Conservation (phyloP, 2,797 vertebrate genomes). For the Percopsis omiscomaycus region DNA sequence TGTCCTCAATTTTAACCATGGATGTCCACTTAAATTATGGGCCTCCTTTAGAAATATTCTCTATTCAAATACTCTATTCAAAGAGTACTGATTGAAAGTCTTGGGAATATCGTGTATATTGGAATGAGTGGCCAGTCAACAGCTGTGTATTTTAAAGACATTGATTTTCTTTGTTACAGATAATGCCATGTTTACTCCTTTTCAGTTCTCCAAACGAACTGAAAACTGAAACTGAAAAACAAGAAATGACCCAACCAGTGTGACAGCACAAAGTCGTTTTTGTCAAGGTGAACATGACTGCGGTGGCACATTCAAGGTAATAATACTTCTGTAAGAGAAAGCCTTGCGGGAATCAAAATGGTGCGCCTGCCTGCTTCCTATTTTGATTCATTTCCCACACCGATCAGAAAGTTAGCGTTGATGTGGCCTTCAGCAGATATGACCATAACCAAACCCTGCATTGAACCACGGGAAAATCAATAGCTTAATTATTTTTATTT, state of each 20-base stretch:
- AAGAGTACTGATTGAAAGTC: too few relatives aligned
- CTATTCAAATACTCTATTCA: too few relatives aligned
- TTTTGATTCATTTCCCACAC: slow-evolving; percentile 48
- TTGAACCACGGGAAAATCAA: slow-evolving; percentile 56
- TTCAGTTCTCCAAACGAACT: too few relatives aligned
- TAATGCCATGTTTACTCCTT: not conserved
- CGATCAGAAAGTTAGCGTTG: slow-evolving; percentile 29
- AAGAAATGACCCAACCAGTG: slow-evolving; percentile 8
- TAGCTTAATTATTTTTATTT: slow-evolving; percentile 25
- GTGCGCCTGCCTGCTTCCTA: slow-evolving; percentile 14
- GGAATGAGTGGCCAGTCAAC: too few relatives aligned
- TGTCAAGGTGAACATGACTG: not conserved
- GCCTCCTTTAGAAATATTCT: too few relatives aligned
- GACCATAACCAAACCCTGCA: slow-evolving; percentile 10
- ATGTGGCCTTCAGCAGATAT: slow-evolving; percentile 53
- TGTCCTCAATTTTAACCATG: too few relatives aligned
- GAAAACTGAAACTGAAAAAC: not conserved
- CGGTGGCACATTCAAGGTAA: slow-evolving; percentile 31
- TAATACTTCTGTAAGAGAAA: slow-evolving; percentile 3
- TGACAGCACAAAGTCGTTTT: not conserved
- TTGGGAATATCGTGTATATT: too few relatives aligned
- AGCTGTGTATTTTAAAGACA: too few relatives aligned
- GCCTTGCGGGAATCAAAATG: slow-evolving; percentile 19
- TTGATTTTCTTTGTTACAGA: too few relatives aligned
- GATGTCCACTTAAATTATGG: too few relatives aligned